Percentiles rank a stretch among this genome's conserved stretches.
Conservation (phyloP, 2,113 vertebrate species). For the Paralichthys olivaceus region DNA sequence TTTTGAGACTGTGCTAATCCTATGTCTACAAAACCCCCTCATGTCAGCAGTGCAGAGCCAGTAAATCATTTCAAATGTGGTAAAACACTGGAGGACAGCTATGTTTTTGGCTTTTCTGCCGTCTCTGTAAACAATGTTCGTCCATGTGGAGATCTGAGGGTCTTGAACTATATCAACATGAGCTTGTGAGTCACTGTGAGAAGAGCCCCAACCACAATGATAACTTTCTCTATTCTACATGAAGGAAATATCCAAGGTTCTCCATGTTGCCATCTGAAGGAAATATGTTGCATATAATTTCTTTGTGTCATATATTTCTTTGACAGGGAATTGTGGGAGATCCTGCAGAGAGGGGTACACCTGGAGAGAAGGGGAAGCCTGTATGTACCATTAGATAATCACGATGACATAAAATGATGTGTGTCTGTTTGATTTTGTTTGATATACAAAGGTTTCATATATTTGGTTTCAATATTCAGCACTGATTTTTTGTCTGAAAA, state of each 20-base stretch:
- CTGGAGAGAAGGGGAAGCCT: slow-evolving; percentile 82
- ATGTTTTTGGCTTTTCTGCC: slow-evolving; percentile 55
- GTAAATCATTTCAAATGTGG: slow-evolving; percentile 64
- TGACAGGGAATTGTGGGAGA: slow-evolving; percentile 84
- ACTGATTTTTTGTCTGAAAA: slow-evolving; percentile 24
- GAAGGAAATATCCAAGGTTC: background rate
- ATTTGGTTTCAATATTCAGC: background rate
- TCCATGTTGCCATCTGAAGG: background rate
- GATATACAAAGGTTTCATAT: background rate
- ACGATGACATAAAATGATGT: too few species aligned
- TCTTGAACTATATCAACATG: slow-evolving; percentile 51
- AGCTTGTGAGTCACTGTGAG: slow-evolving; percentile 51
- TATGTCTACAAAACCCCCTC: slow-evolving; percentile 42
- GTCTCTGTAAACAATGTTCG: slow-evolving; percentile 71
- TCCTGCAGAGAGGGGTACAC: slow-evolving; percentile 80
- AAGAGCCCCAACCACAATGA: slow-evolving; percentile 16
- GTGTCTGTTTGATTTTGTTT: slow-evolving; percentile 9
- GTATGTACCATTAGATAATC: slow-evolving; percentile 70
- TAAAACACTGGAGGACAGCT: slow-evolving; percentile 39
- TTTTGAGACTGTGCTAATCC: slow-evolving; percentile 16
- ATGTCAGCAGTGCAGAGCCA: slow-evolving; percentile 28
- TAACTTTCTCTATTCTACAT: slow-evolving; percentile 32
- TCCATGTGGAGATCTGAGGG: slow-evolving; percentile 48
- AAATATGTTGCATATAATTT: background rate
- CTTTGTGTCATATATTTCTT: slow-evolving; percentile 10